These are phyloP conservation scores for Nysson spinosus DNA, from an alignment of 2,888 invertebrate genomes.

Conservation along the genomic window DNA sequence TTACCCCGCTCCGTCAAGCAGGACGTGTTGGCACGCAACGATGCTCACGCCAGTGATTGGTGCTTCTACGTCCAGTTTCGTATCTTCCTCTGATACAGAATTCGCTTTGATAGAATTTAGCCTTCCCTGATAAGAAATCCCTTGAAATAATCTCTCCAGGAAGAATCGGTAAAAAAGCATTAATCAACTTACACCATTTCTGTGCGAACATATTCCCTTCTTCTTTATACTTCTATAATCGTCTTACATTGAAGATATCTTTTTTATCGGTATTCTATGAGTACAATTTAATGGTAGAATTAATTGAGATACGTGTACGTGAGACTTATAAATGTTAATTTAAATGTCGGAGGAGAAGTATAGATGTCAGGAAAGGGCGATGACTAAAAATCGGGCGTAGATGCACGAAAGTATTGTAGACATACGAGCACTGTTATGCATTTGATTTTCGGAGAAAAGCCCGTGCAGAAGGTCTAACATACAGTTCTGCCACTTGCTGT, in stretches of 20 bases:
- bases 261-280: no score
- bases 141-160: not conserved
- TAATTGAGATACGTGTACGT: no score
- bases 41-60: constrained; percentile 67
- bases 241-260: no score
- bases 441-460: constrained; percentile 43
- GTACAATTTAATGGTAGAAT: no score
- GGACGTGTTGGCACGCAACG: constrained; percentile 71
- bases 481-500: constrained; percentile 65
- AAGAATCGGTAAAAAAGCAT: not conserved
- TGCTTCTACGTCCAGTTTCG: constrained; percentile 56
- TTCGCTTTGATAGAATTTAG: constrained; percentile 44
- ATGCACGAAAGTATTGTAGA: no score
- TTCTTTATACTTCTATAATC: no score
- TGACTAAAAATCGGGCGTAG: no score
- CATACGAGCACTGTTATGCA: constrained; percentile 1
- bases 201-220: no score
- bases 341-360: no score
- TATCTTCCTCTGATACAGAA: constrained; percentile 47
- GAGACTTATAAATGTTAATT: no score
- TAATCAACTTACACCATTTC: no score
- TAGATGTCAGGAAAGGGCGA: no score
- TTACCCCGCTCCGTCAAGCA: constrained; percentile 64
- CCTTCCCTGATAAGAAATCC: constrained; percentile 5
- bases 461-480: constrained; percentile 13